Evolutionary conservation across 2,888 invertebrate species (phyloP), one percentile per base, ranked within the genome.

Genomic region (Caradrina kadenii): DNA sequence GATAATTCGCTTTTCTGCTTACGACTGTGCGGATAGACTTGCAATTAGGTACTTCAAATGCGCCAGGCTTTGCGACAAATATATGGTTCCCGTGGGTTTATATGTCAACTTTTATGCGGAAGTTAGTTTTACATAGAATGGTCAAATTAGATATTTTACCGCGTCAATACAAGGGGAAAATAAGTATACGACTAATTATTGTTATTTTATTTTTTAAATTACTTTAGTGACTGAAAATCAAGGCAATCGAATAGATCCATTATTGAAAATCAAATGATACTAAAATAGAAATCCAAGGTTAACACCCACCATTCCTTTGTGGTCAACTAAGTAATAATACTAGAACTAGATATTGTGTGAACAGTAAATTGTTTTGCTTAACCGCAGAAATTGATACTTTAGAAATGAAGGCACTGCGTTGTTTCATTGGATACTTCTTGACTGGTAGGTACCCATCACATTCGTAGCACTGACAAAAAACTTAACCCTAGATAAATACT

Each of bases 381-480:
- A 75, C 79, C 72, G 63, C 82, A 81, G 63, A 69, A 69, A 70
- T 73, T 53, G 35, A 83, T 75, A 80, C 19, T 1, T 31, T n/a
- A 11, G 13, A 52, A 60, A 53, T 52, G 11, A 52, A 63, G 45
- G 48, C 19, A 68, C 56, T 19, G 31, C 50, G 50, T 31, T 1
- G 13, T 75, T 17, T 50, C 55, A 45, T n/a, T 26, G 17, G 21
- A 19, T 71, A 45, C 53, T 65, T 31, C 42, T 56, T 35, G 22
- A 19, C 1, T 35, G 5, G 17, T 31, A 15, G 10, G 5, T 53
- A 11, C 13, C 26, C 0, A 61, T 21, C n/a, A 15, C 39, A 31
- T 6, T 55, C 6, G 42, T 56, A 39, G n/a, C 4, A 21, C 21
- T 15, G 65, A 6, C 48, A 4, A 6, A 39, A 39, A 39, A 13